phyloP scores from a whole-genome alignment of 2,888 invertebrate species.

The Drosophila atripex region DNA sequence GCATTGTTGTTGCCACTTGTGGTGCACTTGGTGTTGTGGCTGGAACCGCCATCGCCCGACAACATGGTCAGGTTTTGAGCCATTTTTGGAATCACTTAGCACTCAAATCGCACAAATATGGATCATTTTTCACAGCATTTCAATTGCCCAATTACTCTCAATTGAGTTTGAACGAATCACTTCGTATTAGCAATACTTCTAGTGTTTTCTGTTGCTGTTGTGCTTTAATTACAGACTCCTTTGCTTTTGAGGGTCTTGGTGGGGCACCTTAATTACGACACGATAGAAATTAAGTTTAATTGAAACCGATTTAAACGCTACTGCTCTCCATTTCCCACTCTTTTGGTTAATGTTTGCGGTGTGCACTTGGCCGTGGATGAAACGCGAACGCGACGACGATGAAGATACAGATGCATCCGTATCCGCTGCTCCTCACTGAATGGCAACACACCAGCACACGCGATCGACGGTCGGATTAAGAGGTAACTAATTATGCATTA shows the following conservation, averaged over 20 bases:
- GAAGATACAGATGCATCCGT: conserved; percentile 60
- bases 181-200: conserved; percentile 29
- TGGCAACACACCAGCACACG: conserved; percentile 12
- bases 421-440: conserved; percentile 60
- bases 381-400: conserved; percentile 33
- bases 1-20: conserved; percentile 15
- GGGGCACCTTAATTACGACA: conserved; percentile 65
- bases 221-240: conserved; percentile 39
- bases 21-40: neutral
- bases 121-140: conserved; percentile 40
- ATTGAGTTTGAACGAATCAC: conserved; percentile 41
- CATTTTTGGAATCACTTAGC: conserved; percentile 49
- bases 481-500: conserved; percentile 64
- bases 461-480: conserved; percentile 53
- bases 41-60: conserved; percentile 37
- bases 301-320: conserved; percentile 57
- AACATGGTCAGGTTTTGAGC: conserved; percentile 65
- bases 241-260: no score
- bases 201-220: conserved; percentile 17
- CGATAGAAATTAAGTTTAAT: conserved; percentile 64
- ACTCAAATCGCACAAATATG: conserved; percentile 21
- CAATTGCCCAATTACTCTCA: conserved; percentile 40
- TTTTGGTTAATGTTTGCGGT: conserved; percentile 14
- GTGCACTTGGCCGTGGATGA: conserved; percentile 58
- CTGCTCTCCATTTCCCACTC: conserved; percentile 14